Evolutionary conservation across 2,113 vertebrate genomes (phyloP), one percentile per base, ranked within the genome.

Genomic region (Isurus oxyrinchus): DNA sequence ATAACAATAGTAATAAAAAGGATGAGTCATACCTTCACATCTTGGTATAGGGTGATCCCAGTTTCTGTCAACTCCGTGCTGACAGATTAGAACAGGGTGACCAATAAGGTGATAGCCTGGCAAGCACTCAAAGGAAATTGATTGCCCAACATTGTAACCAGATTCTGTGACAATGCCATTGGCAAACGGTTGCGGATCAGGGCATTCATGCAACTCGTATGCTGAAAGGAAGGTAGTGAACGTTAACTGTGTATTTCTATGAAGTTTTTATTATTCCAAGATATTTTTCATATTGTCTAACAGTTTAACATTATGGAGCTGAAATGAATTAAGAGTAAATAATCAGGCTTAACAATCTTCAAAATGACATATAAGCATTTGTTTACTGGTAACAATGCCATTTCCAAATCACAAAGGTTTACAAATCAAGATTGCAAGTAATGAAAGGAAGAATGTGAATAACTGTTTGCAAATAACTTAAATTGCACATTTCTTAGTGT

Each of bases 101-200:
- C 99, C 99, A 94, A 97, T 98, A 2, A 99, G 98, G 0, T 98
- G 99, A 97, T 98, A 99, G 14, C 99, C 99, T 0, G 98, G 98
- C 84, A 99, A 98, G 96, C 99, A 99, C 97, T 99, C 99, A 0
- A 99, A 99, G 79, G 99, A 99, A 97, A 99, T 99, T 44, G 99
- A 99, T 96, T 99, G 99, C 59, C 99, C 99, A 0, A 99, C 99
- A 1, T 99, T 99, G 97, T 98, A 99, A 44, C 99, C 99, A 0
- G 99, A 99, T n/a, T 99, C 99, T 96, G 99, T 98, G 11, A 99
- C 99, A 6, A 99, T 98, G 0, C 99, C 99, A 0, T 99, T 98
- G 2, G 97, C 98, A 97, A 99, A 99, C 3, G 99, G 99, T 84
- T 99, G 99, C 0, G 99, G 99, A 97, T 99, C 99, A 0, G 98